Evolutionary conservation across 1,140 invertebrate genomes (phyloP).

Genomic region (Homarus americanus): DNA sequence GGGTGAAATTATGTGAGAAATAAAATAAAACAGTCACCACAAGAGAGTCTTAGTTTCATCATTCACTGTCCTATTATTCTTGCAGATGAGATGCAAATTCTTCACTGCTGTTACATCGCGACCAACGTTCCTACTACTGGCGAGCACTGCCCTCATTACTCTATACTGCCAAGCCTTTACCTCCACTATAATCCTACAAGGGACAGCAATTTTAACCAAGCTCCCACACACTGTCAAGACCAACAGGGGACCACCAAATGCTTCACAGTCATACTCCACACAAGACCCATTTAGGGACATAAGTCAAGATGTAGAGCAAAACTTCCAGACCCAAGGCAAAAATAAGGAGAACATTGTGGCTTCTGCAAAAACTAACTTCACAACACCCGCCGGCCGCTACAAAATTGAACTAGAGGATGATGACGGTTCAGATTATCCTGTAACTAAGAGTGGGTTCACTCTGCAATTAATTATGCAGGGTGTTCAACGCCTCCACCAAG

Average conservation of each 20-base stretch:
- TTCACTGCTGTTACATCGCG: not conserved
- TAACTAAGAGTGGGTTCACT: not conserved
- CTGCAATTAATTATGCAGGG: not conserved
- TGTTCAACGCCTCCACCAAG: not conserved
- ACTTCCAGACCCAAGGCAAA: not conserved
- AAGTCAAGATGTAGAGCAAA: not conserved
- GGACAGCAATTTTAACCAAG: not conserved
- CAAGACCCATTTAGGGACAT: not conserved
- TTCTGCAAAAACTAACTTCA: not conserved
- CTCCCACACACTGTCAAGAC: not conserved
- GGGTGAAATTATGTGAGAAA: too few relatives aligned
- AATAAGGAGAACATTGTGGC: not conserved
- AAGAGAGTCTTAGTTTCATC: too few relatives aligned
- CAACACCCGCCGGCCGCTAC: not conserved
- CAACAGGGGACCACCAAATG: not conserved
- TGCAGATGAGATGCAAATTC: not conserved
- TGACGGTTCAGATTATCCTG: not conserved
- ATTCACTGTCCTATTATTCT: not conserved
- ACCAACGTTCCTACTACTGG: not conserved
- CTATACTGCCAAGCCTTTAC: not conserved
- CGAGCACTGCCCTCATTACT: not conserved
- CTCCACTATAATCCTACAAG: not conserved
- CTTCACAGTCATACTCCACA: not conserved
- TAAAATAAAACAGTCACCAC: too few relatives aligned
- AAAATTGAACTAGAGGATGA: not conserved